Evolutionary conservation across 2,888 invertebrate species (phyloP), one percentile per base, ranked within the genome.

Genomic region (Lepidochitona cinerea): DNA sequence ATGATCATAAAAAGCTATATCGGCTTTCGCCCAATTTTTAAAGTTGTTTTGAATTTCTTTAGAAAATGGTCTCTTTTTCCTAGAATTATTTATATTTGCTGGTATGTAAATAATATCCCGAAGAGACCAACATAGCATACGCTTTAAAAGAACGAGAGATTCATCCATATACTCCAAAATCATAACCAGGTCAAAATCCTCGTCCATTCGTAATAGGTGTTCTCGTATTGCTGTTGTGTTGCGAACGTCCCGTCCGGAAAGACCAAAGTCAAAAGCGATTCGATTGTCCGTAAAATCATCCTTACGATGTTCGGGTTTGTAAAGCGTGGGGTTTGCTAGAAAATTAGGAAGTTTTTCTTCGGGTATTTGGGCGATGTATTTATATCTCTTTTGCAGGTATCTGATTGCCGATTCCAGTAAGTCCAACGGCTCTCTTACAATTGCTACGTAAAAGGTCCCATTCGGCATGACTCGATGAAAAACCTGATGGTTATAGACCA

Each of bases 351-450:
- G 18, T 2, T 79, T 77, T 12, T 74, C 70, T 0, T 59, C 59
- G 0, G 72, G 74, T 9, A 81, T 77, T 2, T 73, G 49, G 2
- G 74, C 64, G 49, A 84, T 77, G 71, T 76, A 75, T 2, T 14
- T 37, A 0, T 68, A 35, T 37, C 80, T 79, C 49, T 79, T 75
- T 35, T 76, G 77, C 29, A 32, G 29, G 26, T 64, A 64, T 23
- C 5, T 1, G n/a, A 84, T 66, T 0, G 79, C 74, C 0, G 85
- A 84, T 32, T 79, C 65, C 66, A 84, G 81, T n/a, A 78, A 69
- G 1, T 68, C 68, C 66, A 81, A 75, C 7, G 85, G 85, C 65
- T 85, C 83, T 12, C 85, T 72, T 0, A 84, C 70, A 18, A 82
- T 82, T n/a, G 81, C 81, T 33, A 85, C 75, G 37, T 77, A 81